Evolutionary conservation across 37 sponge, comb jelly and placozoan species (phyloP).

Genomic region (Ephydatia muelleri): DNA sequence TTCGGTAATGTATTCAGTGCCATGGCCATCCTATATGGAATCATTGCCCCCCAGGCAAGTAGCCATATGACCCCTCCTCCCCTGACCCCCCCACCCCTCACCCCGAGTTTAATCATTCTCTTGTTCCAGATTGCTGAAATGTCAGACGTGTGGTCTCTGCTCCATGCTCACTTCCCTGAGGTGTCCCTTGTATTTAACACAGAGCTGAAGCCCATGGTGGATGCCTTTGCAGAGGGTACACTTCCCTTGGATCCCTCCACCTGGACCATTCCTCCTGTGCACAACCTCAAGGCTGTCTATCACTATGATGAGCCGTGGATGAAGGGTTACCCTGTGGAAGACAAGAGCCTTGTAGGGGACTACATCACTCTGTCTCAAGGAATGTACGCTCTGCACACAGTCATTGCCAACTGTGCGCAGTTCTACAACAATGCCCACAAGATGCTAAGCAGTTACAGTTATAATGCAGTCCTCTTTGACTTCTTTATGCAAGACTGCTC

Average conservation of each 20-base stretch:
- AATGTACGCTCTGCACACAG: slow-evolving; percentile 28
- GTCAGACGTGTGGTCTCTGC: slow-evolving; percentile 50
- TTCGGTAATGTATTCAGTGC: slow-evolving; percentile 71
- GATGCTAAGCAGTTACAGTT: slow-evolving; percentile 18
- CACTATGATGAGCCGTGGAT: slow-evolving; percentile 22
- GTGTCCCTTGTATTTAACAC: slow-evolving; percentile 26
- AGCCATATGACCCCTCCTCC: too few species aligned
- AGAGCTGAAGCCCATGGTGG: slow-evolving; percentile 34
- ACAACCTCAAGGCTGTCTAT: slow-evolving; percentile 60
- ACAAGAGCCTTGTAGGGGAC: slow-evolving; percentile 40
- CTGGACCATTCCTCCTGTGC: slow-evolving; percentile 69
- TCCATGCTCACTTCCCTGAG: slow-evolving; percentile 39
- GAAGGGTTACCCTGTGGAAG: slow-evolving; percentile 14
- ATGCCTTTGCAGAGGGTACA: slow-evolving; percentile 42
- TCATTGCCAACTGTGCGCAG: slow-evolving; percentile 38
- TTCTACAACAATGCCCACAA: slow-evolving; percentile 56
- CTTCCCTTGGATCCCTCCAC: slow-evolving; percentile 32
- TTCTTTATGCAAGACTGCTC: slow-evolving; percentile 65
- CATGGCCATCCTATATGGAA: slow-evolving; percentile 71
- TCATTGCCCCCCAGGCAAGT: slow-evolving; percentile 59
- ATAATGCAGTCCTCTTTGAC: slow-evolving; percentile 59
- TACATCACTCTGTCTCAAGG: slow-evolving; percentile 19
- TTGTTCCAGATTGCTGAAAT: slow-evolving; percentile 41
- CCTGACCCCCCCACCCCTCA: too few species aligned
- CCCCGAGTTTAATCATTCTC: too few species aligned